Evolutionary conservation across 2,797 vertebrate genomes (phyloP).

Genomic region (Eospalax fontanierii): DNA sequence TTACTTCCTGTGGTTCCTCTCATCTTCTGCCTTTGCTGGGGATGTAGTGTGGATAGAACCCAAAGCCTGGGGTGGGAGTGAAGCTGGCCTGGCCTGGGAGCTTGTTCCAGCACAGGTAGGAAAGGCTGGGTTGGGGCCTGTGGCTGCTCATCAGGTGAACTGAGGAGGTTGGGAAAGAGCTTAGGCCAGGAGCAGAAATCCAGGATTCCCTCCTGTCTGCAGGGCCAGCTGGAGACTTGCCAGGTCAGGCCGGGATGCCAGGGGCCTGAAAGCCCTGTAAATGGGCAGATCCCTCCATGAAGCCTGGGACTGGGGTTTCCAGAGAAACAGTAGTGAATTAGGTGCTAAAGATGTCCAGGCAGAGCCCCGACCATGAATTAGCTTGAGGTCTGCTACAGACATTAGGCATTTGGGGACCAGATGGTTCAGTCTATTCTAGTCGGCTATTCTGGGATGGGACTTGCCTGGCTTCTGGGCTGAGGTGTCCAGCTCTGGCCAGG

Average conservation of each 20-base stretch:
- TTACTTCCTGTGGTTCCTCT: neutral
- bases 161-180: neutral
- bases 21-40: neutral
- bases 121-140: neutral
- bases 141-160: conserved; percentile 27
- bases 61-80: neutral
- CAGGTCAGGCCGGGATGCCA: conserved; percentile 86
- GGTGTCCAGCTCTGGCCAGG: conserved; percentile 85
- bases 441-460: conserved; percentile 79
- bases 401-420: conserved; percentile 88
- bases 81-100: neutral
- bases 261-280: conserved; percentile 87
- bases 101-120: neutral
- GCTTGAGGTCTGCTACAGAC: conserved; percentile 90
- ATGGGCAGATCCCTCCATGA: conserved; percentile 86
- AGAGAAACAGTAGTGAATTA: conserved; percentile 91
- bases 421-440: conserved; percentile 84
- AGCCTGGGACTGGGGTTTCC: conserved; percentile 84
- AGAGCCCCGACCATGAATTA: conserved; percentile 89
- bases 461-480: conserved; percentile 84
- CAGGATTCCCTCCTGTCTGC: conserved; percentile 65
- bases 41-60: neutral
- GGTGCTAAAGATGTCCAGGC: conserved; percentile 91
- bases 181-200: neutral
- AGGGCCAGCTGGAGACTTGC: conserved; percentile 82